Evolutionary conservation across 2,888 invertebrate species (phyloP), one percentile per base, ranked within the genome.

Genomic region (Drosophila mimica): DNA sequence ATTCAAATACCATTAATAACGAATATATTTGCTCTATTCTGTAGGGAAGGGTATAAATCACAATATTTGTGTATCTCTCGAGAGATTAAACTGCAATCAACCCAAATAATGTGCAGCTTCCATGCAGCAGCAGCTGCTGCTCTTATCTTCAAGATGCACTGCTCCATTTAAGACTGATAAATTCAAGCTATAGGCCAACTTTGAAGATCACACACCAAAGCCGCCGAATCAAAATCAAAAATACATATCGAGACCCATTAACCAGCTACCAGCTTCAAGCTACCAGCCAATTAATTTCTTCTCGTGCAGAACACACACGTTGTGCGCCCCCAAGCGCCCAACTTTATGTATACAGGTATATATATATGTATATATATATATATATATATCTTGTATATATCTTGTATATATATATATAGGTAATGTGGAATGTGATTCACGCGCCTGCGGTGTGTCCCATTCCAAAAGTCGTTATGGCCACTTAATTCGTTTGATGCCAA

Each of bases 281-380:
- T 49, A 62, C 69, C 78, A 74, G 53, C 82, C 84, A 84, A 82
- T 84, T 84, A 83, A 82, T 69, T 60, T 59, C 53, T 65, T 60
- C 70, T 72, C 80, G 74, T 53, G 61, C 79, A 74, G 86, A 84
- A 84, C 84, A 84, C 84, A 84, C 84, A 86, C 86, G 82, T 70
- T 60, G 87, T 13, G 49, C 53, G 69, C 53, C 77, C 62, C 62
- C 3, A 61, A 58, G 77, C 68, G 48, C 68, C 65, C 67, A 51
- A 43, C 34, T 28, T 30, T 8, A 36, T 65, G 20, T 36, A n/a
- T 33, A 33, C 38, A 38, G 51, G 17, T 30, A 48, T 58, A 34
- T 34, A 48, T 59, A 64, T 67, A 69, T 40, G 40, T 13, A 31
- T 63, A 34, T 36, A 38, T 40, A 48, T 58, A 15, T 54, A 56